Conservation (phyloP, 2,113 vertebrate species). For the Leptosomus discolor region DNA sequence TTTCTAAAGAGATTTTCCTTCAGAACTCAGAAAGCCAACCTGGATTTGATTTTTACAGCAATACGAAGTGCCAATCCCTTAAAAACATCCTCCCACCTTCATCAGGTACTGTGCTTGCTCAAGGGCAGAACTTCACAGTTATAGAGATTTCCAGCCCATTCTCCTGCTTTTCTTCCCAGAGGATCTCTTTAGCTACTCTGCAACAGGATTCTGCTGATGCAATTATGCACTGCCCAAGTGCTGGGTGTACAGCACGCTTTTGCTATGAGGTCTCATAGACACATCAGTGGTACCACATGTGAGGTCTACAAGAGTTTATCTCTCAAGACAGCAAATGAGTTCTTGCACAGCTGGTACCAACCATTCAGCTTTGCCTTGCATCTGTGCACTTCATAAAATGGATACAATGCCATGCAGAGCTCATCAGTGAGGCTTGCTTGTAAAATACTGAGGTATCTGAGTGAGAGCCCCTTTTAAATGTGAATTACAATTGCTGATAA, state of each 20-base stretch:
- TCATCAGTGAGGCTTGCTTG: fast-evolving
- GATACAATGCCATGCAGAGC: not conserved
- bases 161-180: not conserved
- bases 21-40: not conserved
- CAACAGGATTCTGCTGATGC: not conserved
- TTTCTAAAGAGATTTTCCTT: not conserved
- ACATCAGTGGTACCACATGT: fast-evolving
- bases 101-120: not conserved
- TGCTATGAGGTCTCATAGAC: fast-evolving
- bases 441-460: not conserved
- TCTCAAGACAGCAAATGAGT: not conserved
- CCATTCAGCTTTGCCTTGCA: not conserved
- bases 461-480: fast-evolving
- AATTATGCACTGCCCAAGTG: not conserved
- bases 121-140: not conserved
- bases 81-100: not conserved
- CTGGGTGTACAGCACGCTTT: not conserved
- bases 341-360: not conserved
- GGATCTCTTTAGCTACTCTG: not conserved
- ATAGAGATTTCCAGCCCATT: not conserved
- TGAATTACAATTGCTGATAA: not conserved
- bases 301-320: not conserved
- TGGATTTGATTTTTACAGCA: not conserved
- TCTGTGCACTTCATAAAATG: not conserved
- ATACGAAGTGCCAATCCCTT: not conserved